Conservation (phyloP, 2,113 vertebrate genomes). For the Cephalopterus ornatus region DNA sequence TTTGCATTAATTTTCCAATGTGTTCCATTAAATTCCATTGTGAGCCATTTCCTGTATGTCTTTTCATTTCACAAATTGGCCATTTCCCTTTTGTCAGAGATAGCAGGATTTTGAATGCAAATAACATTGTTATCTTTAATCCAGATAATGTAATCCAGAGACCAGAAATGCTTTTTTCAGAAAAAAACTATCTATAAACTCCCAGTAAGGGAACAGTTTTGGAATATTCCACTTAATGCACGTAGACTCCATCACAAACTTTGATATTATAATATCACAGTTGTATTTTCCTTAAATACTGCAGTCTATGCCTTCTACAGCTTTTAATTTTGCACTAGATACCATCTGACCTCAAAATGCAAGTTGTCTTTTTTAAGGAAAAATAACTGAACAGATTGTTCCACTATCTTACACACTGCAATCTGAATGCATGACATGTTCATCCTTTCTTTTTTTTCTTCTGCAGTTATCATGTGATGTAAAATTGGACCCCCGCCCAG, state of each 20-base stretch:
- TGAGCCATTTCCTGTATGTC: neutral
- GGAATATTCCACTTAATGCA: neutral
- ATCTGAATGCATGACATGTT: neutral
- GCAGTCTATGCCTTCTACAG: neutral
- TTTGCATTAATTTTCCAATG: neutral
- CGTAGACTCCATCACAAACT: neutral
- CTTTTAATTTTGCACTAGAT: neutral
- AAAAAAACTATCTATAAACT: neutral
- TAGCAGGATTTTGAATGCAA: neutral
- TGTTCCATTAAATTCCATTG: neutral
- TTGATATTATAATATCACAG: neutral
- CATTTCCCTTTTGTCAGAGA: neutral
- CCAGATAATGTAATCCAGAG: neutral
- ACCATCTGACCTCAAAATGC: neutral
- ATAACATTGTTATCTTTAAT: neutral
- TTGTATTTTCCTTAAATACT: neutral
- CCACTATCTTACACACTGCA: neutral
- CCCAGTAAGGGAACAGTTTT: neutral
- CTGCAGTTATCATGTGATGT: conserved; percentile 97
- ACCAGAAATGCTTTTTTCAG: neutral
- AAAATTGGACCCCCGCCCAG: conserved; percentile 97
- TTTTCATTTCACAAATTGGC: neutral
- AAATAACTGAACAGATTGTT: neutral
- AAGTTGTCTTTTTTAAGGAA: neutral
- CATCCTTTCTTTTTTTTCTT: conserved; percentile 26